Percentiles rank a stretch among this genome's conserved stretches.
Conservation (phyloP, 1,140 invertebrate genomes). For the Drosophila carrolli region DNA sequence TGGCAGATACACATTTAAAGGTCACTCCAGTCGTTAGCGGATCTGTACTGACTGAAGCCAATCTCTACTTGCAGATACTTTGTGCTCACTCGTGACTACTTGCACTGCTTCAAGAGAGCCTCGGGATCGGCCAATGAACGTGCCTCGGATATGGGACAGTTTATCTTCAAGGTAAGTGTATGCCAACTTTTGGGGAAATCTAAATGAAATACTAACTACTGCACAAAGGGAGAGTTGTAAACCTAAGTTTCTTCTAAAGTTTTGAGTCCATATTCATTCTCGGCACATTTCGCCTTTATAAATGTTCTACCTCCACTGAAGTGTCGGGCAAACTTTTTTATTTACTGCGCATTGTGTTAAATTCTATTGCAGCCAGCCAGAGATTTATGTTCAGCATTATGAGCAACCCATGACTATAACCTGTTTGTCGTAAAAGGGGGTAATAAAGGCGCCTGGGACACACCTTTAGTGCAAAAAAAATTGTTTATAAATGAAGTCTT, state of each 20-base stretch:
- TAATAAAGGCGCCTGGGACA: constrained; percentile 44
- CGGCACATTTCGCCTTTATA: not conserved
- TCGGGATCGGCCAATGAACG: constrained; percentile 86
- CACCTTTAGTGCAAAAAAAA: constrained; percentile 44
- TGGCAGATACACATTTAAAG: constrained; percentile 39
- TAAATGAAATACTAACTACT: not conserved
- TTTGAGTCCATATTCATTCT: not conserved
- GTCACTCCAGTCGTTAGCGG: constrained; percentile 18
- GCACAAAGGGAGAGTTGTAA: constrained; percentile 2
- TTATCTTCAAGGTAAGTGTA: constrained; percentile 88
- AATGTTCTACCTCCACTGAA: not conserved
- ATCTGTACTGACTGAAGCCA: constrained; percentile 19
- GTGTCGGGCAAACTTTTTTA: constrained; percentile 29
- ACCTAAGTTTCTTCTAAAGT: not conserved
- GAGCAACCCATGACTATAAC: constrained; percentile 38
- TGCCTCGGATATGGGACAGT: constrained; percentile 90
- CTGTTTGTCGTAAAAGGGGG: not conserved
- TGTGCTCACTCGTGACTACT: constrained; percentile 89
- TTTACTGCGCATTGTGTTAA: constrained; percentile 65
- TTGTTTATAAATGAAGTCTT: constrained; percentile 61
- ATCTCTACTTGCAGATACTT: constrained; percentile 85
- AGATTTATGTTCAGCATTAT: constrained; percentile 69
- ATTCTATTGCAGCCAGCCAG: constrained; percentile 53
- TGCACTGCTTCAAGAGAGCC: constrained; percentile 89
- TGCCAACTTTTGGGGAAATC: not conserved